A percentile compares a stretch with the other conserved stretches of the same genome.
phyloP scores from a whole-genome alignment of 2,888 invertebrate species.

The Peribatodes rhomboidaria region DNA sequence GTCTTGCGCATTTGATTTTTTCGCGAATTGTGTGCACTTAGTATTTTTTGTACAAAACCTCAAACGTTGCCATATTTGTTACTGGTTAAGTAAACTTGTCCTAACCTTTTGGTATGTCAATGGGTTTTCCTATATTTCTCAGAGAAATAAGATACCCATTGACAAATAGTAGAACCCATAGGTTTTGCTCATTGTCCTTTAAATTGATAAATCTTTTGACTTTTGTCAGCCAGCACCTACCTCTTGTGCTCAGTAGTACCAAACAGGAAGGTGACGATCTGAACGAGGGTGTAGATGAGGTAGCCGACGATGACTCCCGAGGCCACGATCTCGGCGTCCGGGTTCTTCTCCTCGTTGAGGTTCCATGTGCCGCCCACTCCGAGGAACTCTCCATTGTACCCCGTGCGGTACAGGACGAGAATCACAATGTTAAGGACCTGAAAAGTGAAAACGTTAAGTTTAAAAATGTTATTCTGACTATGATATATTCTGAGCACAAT shows the following conservation, averaged over 20 bases:
- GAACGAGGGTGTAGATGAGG: constrained; percentile 93
- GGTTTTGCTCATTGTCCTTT: too few relatives aligned
- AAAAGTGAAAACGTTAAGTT: constrained; percentile 38
- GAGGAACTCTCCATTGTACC: constrained; percentile 93
- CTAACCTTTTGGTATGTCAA: too few relatives aligned
- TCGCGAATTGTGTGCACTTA: too few relatives aligned
- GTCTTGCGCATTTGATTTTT: too few relatives aligned
- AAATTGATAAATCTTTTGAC: too few relatives aligned
- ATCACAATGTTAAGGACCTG: constrained; percentile 94
- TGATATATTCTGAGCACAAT: background rate
- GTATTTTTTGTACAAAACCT: too few relatives aligned
- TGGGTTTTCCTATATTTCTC: too few relatives aligned
- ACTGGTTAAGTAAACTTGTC: too few relatives aligned
- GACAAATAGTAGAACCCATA: too few relatives aligned
- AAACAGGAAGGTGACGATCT: constrained; percentile 91
- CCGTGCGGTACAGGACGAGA: constrained; percentile 92
- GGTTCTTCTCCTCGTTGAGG: constrained; percentile 94
- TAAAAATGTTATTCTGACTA: background rate
- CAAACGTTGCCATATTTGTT: too few relatives aligned
- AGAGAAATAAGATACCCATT: too few relatives aligned
- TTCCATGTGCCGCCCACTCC: constrained; percentile 97
- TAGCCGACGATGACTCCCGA: constrained; percentile 95
- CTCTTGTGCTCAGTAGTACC: constrained; percentile 92
- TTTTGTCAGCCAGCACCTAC: constrained; percentile 61
- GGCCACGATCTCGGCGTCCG: constrained; percentile 95